Evolutionary conservation across 2,888 invertebrate species (phyloP).

Genomic region (Meganola albula): DNA sequence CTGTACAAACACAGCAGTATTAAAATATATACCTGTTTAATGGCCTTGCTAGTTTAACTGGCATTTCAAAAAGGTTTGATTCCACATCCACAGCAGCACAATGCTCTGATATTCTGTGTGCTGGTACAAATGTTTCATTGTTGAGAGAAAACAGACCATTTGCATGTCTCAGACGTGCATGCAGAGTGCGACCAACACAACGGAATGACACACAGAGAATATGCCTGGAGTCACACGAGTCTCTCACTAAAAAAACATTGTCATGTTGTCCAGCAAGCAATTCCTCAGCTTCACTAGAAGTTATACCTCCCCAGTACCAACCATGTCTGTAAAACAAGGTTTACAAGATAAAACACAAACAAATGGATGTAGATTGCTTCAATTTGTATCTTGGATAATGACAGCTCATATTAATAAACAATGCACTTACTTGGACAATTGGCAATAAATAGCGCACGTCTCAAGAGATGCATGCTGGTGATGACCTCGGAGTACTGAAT

Average conservation of each 20-base stretch:
- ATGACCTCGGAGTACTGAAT: conserved; percentile 64
- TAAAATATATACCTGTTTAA: conserved; percentile 55
- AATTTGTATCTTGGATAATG: too few species aligned
- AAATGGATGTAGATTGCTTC: too few species aligned
- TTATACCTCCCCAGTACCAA: conserved; percentile 89
- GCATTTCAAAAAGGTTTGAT: conserved; percentile 68
- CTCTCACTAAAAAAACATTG: conserved; percentile 85
- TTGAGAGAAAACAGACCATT: conserved; percentile 81
- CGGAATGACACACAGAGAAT: conserved; percentile 85
- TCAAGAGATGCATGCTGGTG: conserved; percentile 65
- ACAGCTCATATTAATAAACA: too few species aligned
- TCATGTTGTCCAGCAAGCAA: conserved; percentile 82
- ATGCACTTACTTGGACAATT: conserved; percentile 66
- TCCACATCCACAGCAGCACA: conserved; percentile 70
- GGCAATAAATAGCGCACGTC: conserved; percentile 70
- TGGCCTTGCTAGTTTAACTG: conserved; percentile 69
- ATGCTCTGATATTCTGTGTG: conserved; percentile 69
- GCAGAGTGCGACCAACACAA: conserved; percentile 82
- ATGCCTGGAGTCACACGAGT: conserved; percentile 83
- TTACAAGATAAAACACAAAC: too few species aligned
- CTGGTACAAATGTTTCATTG: conserved; percentile 76
- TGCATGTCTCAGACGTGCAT: conserved; percentile 84
- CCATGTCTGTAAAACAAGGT: conserved; percentile 66
- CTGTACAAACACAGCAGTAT: neutral
- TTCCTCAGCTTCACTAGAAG: conserved; percentile 83